Percentiles rank a stretch among this genome's conserved stretches.
Conservation (phyloP, 2,113 vertebrate genomes). For the Myiopsitta monachus region DNA sequence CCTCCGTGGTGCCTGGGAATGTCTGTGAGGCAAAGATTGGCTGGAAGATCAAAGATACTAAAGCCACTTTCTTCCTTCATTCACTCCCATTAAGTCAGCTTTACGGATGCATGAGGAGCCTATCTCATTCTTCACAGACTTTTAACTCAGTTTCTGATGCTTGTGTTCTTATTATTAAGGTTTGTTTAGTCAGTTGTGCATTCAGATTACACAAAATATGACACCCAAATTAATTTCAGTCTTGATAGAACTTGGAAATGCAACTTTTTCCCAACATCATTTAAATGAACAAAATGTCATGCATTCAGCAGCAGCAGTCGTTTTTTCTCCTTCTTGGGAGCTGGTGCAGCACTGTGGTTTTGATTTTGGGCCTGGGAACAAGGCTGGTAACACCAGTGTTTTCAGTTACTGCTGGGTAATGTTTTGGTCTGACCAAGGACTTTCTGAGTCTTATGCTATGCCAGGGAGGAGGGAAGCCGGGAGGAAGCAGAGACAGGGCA, state of each 20-base stretch:
- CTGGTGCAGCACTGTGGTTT: too few relatives aligned
- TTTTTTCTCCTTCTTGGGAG: too few relatives aligned
- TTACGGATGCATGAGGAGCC: accelerated
- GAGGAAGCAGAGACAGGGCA: too few relatives aligned
- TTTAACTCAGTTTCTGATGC: not conserved
- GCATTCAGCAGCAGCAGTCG: too few relatives aligned
- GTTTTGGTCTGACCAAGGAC: too few relatives aligned
- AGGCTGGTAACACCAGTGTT: too few relatives aligned
- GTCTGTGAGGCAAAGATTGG: not conserved
- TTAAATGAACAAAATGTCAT: too few relatives aligned
- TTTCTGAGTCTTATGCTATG: too few relatives aligned
- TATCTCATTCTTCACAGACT: not conserved
- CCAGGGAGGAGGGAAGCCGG: too few relatives aligned
- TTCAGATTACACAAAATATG: not conserved
- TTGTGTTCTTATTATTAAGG: not conserved
- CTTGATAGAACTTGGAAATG: not conserved
- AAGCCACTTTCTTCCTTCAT: not conserved
- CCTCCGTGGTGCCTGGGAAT: not conserved
- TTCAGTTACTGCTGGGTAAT: too few relatives aligned
- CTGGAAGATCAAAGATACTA: not conserved
- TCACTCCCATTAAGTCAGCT: not conserved
- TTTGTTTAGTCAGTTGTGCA: not conserved
- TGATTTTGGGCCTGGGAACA: too few relatives aligned
- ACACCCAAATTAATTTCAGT: not conserved
- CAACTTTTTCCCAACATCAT: not conserved